These are phyloP conservation scores for Parnassius glacialis DNA, from an alignment of 2,888 invertebrate species.

Conservation along the genomic window DNA sequence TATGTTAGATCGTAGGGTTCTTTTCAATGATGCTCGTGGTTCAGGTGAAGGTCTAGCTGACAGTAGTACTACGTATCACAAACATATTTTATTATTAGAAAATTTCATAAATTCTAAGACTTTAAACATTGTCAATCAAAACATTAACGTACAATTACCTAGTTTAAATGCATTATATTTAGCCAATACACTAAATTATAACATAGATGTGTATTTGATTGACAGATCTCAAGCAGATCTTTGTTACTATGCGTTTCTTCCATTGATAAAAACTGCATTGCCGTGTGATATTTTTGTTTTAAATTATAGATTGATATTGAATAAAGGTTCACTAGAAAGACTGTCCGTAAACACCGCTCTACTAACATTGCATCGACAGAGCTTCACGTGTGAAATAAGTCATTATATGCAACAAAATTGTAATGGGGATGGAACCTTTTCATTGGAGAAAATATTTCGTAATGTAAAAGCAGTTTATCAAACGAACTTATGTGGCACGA, in stretches of 20 bases:
- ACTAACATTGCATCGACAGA: slow-evolving; percentile 57
- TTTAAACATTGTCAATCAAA: slow-evolving; percentile 7
- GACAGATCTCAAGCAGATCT: slow-evolving; percentile 45
- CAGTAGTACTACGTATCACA: slow-evolving; percentile 84
- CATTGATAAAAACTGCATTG: slow-evolving; percentile 58
- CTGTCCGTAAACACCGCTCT: slow-evolving; percentile 47
- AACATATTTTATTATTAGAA: slow-evolving; percentile 62
- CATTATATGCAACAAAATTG: slow-evolving; percentile 43
- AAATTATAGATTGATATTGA: slow-evolving; percentile 53
- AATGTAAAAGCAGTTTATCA: slow-evolving; percentile 50
- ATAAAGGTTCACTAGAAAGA: slow-evolving; percentile 35
- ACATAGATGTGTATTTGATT: slow-evolving; percentile 56
- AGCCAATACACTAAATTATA: slow-evolving; percentile 49
- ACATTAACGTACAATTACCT: slow-evolving; percentile 41
- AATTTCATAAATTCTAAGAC: slow-evolving; percentile 41
- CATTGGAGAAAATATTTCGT: slow-evolving; percentile 52
- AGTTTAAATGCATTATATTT: slow-evolving; percentile 56
- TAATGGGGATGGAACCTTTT: slow-evolving; percentile 47
- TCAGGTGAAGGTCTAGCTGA: slow-evolving; percentile 96
- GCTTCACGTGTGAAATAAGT: slow-evolving; percentile 52
- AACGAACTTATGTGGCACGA: slow-evolving; percentile 66
- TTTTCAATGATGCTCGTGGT: slow-evolving; percentile 96
- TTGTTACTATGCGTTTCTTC: slow-evolving; percentile 55
- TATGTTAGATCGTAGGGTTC: slow-evolving; percentile 94
- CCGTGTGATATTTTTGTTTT: slow-evolving; percentile 65